These are phyloP conservation scores for Buathra laborator DNA, from an alignment of 2,888 invertebrate species.

Conservation along the genomic window DNA sequence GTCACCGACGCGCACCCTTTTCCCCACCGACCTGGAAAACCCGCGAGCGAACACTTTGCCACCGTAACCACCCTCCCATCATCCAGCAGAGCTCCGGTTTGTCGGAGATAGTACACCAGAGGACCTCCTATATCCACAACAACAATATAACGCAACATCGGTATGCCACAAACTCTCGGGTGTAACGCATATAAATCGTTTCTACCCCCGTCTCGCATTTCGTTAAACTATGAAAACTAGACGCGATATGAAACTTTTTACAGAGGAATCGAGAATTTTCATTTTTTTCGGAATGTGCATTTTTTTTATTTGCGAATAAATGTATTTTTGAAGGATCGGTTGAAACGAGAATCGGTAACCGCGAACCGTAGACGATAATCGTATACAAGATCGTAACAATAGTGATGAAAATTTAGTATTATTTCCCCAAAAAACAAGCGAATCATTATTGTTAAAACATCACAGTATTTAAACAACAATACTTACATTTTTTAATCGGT, in stretches of 20 bases:
- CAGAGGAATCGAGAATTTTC: too few species aligned
- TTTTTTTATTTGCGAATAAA: too few species aligned
- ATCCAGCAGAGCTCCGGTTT: slow-evolving; percentile 61
- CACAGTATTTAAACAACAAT: too few species aligned
- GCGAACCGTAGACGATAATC: too few species aligned
- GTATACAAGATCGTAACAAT: too few species aligned
- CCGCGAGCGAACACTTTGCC: slow-evolving; percentile 59
- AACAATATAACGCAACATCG: slow-evolving; percentile 25
- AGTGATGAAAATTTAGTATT: too few species aligned
- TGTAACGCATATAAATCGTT: slow-evolving; percentile 48
- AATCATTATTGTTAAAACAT: too few species aligned
- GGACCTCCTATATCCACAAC: slow-evolving; percentile 42
- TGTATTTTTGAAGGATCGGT: too few species aligned
- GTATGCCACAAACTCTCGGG: slow-evolving; percentile 43
- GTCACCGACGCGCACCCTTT: slow-evolving; percentile 35
- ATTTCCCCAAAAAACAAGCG: too few species aligned
- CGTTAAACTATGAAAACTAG: slow-evolving; percentile 4
- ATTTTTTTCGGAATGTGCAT: too few species aligned
- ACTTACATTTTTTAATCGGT: too few species aligned
- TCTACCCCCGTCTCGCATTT: neutral
- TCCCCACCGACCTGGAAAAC: slow-evolving; percentile 51
- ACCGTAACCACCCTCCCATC: slow-evolving; percentile 44
- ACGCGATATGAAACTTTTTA: neutral
- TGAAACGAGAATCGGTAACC: too few species aligned
- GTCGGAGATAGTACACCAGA: slow-evolving; percentile 54